A percentile compares a stretch with the other conserved stretches of the same genome.
Evolutionary conservation across 2,797 vertebrate species (phyloP).

Genomic region (Melanotaenia parkinsoni): DNA sequence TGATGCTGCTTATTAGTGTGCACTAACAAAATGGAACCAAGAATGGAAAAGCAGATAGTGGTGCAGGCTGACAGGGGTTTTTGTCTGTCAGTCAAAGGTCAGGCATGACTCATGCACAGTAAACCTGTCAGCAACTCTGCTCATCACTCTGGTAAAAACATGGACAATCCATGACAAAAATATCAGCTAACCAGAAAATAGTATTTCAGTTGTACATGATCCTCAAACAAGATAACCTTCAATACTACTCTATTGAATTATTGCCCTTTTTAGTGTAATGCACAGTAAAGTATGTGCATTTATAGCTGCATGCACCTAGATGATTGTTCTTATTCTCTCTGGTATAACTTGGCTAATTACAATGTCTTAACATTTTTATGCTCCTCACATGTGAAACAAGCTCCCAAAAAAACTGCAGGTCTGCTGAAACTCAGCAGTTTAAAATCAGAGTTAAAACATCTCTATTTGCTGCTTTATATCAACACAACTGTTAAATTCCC

Average conservation of each 20-base stretch:
- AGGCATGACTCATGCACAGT: constrained; percentile 50
- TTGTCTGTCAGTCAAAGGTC: constrained; percentile 52
- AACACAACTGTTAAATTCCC: too few species aligned
- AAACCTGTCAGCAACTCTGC: constrained; percentile 30
- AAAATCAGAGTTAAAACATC: too few species aligned
- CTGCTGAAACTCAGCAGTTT: too few species aligned
- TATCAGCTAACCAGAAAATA: constrained; percentile 2
- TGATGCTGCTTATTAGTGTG: constrained; percentile 22
- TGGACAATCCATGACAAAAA: constrained; percentile 16
- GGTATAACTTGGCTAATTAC: too few species aligned
- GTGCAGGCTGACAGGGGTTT: constrained; percentile 39
- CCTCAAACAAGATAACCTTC: background rate
- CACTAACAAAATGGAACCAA: constrained; percentile 32
- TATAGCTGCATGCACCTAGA: background rate
- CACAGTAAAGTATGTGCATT: background rate
- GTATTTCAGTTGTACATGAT: background rate
- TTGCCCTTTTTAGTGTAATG: background rate
- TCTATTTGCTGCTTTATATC: too few species aligned
- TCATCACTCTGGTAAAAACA: constrained; percentile 27
- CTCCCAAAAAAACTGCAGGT: too few species aligned
- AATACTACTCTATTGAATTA: background rate
- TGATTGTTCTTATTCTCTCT: background rate
- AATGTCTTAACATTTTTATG: too few species aligned
- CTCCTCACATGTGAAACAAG: too few species aligned
- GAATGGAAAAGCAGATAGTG: constrained; percentile 36